phyloP scores from a whole-genome alignment of 2,888 invertebrate species.

The Lasioglossum morio region DNA sequence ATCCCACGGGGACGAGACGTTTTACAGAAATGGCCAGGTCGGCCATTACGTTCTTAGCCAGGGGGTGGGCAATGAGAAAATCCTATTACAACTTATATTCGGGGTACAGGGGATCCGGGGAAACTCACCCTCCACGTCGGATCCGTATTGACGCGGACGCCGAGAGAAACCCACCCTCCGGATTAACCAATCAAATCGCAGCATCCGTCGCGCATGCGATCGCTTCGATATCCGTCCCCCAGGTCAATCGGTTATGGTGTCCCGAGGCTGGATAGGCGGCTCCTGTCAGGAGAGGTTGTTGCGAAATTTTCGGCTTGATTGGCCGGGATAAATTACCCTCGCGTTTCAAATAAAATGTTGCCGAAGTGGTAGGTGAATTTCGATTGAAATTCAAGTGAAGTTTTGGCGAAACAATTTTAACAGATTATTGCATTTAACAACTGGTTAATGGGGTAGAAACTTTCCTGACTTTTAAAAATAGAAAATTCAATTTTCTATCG shows the following conservation, averaged over 20 bases:
- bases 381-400: background rate
- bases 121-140: conserved; percentile 58
- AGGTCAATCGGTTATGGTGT: conserved; percentile 53
- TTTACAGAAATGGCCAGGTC: conserved; percentile 67
- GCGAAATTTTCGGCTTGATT: background rate
- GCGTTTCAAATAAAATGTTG: background rate
- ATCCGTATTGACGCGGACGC: conserved; percentile 77
- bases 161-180: conserved; percentile 72
- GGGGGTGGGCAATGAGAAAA: conserved; percentile 60
- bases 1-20: conserved; percentile 52
- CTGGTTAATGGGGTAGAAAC: too few species aligned
- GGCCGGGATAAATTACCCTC: background rate
- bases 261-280: background rate
- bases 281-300: background rate
- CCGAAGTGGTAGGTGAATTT: background rate
- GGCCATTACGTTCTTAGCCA: conserved; percentile 61
- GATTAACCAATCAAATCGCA: conserved; percentile 80
- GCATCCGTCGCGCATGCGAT: conserved; percentile 83
- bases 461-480: background rate
- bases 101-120: conserved; percentile 56
- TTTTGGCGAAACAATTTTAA: background rate
- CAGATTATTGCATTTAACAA: background rate
- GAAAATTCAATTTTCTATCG: background rate
- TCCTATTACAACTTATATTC: conserved; percentile 67
- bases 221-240: conserved; percentile 75